phyloP scores from a whole-genome alignment of 2,113 vertebrate species.

The Orycteropus afer region DNA sequence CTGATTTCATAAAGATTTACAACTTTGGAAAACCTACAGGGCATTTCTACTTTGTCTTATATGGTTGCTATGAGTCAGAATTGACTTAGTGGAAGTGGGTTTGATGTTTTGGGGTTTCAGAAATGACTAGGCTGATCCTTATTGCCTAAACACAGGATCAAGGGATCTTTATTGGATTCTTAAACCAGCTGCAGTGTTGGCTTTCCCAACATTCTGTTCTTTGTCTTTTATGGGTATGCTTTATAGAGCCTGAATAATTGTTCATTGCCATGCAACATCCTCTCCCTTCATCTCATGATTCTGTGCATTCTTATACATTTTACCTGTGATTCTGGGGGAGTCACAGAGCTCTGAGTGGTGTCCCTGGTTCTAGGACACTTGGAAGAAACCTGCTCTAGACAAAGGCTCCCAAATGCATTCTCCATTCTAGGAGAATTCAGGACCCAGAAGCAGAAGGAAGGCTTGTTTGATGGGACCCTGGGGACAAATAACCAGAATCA shows the following conservation, averaged over 20 bases:
- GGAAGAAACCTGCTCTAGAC: neutral
- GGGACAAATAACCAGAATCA: neutral
- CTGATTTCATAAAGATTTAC: no score
- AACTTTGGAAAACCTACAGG: no score
- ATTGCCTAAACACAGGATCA: neutral
- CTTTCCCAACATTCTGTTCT: neutral
- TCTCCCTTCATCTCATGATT: neutral
- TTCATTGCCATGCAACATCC: neutral
- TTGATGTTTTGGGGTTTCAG: no score
- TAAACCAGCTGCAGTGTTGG: rapidly evolving
- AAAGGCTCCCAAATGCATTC: neutral
- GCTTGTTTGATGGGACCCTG: neutral
- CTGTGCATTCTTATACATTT: neutral
- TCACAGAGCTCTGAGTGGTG: neutral
- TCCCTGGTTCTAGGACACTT: no score
- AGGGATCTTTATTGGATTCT: neutral
- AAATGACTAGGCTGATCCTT: neutral
- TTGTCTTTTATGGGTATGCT: neutral
- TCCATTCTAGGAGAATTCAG: neutral
- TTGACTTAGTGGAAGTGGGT: no score
- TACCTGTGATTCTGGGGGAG: neutral
- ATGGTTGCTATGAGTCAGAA: no score
- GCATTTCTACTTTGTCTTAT: no score
- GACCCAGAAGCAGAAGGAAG: neutral
- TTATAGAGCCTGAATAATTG: neutral